Evolutionary conservation across 2,113 vertebrate genomes (phyloP).

Genomic region (Casuarius casuarius): DNA sequence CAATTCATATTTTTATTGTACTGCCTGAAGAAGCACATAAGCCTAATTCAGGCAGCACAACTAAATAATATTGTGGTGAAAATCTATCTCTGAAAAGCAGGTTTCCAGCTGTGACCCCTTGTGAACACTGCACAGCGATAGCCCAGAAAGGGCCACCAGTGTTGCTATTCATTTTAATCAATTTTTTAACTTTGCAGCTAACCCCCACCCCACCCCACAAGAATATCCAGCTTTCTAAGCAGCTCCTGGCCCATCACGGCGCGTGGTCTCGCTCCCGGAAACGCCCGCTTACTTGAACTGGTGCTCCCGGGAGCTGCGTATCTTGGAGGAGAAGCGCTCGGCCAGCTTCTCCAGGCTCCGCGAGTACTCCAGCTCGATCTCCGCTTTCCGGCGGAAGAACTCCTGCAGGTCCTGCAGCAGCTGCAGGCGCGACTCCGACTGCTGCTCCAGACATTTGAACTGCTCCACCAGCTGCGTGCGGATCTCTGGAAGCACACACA

Average conservation of each 20-base stretch:
- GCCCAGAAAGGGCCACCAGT: fast-evolving
- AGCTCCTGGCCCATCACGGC: fast-evolving
- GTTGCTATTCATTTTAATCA: fast-evolving
- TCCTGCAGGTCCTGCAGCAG: slow-evolving; percentile 98
- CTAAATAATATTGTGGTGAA: neutral
- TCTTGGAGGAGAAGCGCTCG: slow-evolving; percentile 96
- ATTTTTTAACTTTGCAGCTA: fast-evolving
- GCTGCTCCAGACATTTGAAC: slow-evolving; percentile 98
- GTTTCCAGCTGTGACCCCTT: fast-evolving
- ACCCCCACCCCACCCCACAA: neutral
- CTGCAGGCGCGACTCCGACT: slow-evolving; percentile 95
- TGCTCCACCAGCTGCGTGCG: slow-evolving; percentile 97
- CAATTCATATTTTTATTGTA: fast-evolving
- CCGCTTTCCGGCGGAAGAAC: slow-evolving; percentile 96
- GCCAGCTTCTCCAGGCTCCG: slow-evolving; percentile 97
- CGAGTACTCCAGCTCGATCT: slow-evolving; percentile 97
- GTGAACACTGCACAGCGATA: neutral
- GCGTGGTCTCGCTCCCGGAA: fast-evolving
- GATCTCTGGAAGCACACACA: slow-evolving; percentile 84
- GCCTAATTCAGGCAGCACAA: neutral
- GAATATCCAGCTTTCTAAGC: fast-evolving
- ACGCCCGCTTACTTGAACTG: slow-evolving; percentile 91
- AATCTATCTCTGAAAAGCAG: too few relatives aligned
- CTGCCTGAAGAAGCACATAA: fast-evolving
- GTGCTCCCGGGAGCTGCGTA: slow-evolving; percentile 94